Evolutionary conservation across 2,113 vertebrate genomes (phyloP).

Genomic region (human (Homo sapiens)): GRCh38 chr6:17996001-17996500

Average conservation of each 20-base stretch:
- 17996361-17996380: background rate
- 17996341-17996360: background rate
- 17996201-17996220: background rate
- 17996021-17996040: background rate
- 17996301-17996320: background rate
- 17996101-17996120: background rate
- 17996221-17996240: background rate
- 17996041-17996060: background rate
- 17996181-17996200: background rate
- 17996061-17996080: accelerated
- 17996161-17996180: background rate
- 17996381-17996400: background rate
- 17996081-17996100: background rate
- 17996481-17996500: background rate
- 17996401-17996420: background rate
- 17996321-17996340: background rate
- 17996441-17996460: background rate
- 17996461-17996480: background rate
- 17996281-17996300: background rate
- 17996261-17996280: background rate
- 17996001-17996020: no score
- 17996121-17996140: background rate
- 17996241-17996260: background rate
- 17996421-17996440: background rate
- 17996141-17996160: background rate